phyloP scores from a whole-genome alignment of 2,113 vertebrate genomes.

The Conger conger region DNA sequence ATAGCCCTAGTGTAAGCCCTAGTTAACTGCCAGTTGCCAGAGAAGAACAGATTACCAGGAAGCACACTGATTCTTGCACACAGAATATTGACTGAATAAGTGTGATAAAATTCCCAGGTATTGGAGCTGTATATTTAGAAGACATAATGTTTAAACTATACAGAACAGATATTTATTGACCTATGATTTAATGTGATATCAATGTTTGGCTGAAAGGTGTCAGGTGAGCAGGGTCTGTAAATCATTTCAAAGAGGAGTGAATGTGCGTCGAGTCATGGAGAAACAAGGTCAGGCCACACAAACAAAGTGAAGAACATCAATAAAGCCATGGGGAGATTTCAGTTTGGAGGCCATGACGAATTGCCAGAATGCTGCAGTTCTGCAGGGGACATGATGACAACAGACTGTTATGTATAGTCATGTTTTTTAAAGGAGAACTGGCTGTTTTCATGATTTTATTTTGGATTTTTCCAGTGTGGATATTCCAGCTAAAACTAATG shows the following conservation, averaged over 20 bases:
- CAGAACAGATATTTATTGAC: background rate
- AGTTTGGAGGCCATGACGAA: background rate
- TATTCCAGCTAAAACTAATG: no score
- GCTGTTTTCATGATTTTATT: background rate
- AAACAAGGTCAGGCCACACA: constrained; percentile 1
- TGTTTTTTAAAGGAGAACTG: background rate
- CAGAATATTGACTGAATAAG: no score
- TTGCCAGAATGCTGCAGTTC: background rate
- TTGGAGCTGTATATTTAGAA: no score
- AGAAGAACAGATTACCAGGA: background rate
- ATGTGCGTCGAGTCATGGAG: background rate
- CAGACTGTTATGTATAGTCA: background rate
- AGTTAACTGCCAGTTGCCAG: background rate
- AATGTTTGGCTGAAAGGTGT: background rate
- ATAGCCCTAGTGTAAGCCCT: background rate
- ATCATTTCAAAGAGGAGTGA: background rate
- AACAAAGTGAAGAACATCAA: constrained; percentile 12
- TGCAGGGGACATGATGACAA: background rate
- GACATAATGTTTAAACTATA: no score
- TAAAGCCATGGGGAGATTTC: background rate
- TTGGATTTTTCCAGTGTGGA: background rate
- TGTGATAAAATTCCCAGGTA: no score
- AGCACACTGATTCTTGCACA: background rate
- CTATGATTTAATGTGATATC: background rate
- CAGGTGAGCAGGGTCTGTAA: background rate